phyloP scores from a whole-genome alignment of 2,797 vertebrate genomes.

The Pelobates cultripes region DNA sequence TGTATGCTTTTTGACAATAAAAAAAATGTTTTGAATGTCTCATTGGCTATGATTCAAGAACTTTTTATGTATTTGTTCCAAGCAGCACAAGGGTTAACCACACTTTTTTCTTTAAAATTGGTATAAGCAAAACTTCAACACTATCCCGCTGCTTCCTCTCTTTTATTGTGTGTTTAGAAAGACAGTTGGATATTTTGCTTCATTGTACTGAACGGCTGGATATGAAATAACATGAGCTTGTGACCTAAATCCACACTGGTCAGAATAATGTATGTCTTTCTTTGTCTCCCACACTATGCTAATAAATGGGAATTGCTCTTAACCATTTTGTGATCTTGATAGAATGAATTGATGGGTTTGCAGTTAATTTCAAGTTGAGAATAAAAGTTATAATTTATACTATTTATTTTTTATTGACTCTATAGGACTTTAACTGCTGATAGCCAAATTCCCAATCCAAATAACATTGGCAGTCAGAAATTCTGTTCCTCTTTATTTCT shows the following conservation, averaged over 20 bases:
- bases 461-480: too few relatives aligned
- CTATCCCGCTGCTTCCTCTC: conserved; percentile 3
- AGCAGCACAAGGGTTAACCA: conserved; percentile 14
- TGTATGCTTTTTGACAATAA: background rate
- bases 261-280: conserved; percentile 3
- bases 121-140: conserved; percentile 10
- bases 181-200: conserved; percentile 27
- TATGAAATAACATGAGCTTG: conserved; percentile 23
- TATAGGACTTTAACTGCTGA: too few relatives aligned
- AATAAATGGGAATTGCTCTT: conserved; percentile 16
- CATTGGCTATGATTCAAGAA: too few relatives aligned
- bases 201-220: conserved; percentile 30
- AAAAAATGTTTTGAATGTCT: background rate
- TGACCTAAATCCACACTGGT: conserved; percentile 27
- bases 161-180: conserved; percentile 24
- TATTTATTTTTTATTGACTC: too few relatives aligned
- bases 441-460: too few relatives aligned
- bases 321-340: too few relatives aligned
- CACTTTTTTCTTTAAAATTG: conserved; percentile 25
- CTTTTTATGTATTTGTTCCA: background rate
- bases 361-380: too few relatives aligned
- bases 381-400: too few relatives aligned
- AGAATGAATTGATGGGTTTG: too few relatives aligned
- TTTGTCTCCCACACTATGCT: background rate
- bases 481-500: too few relatives aligned